Percentiles rank a stretch among this genome's conserved stretches.
Conservation (phyloP, 2,888 invertebrate genomes). For the Endomychus coccineus region DNA sequence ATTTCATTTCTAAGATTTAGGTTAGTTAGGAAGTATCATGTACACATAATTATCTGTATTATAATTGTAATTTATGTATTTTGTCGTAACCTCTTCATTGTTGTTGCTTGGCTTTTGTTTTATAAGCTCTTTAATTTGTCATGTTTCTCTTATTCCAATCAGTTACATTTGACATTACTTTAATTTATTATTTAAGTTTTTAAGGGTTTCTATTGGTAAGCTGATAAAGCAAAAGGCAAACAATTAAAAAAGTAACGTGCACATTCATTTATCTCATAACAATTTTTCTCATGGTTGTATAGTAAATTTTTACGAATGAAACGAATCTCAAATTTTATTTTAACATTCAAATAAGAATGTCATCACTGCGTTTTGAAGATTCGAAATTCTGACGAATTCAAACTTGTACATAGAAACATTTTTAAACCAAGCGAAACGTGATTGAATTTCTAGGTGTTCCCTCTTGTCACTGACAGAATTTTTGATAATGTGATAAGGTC, state of each 20-base stretch:
- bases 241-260: slow-evolving; percentile 27
- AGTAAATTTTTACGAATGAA: slow-evolving; percentile 26
- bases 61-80: slow-evolving; percentile 41
- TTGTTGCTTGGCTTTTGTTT: slow-evolving; percentile 34
- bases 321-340: slow-evolving; percentile 36
- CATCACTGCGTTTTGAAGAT: no score
- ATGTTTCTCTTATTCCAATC: slow-evolving; percentile 15
- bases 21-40: slow-evolving; percentile 32
- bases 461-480: no score
- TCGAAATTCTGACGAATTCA: slow-evolving; percentile 8
- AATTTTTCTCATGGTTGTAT: slow-evolving; percentile 27
- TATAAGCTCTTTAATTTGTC: slow-evolving; percentile 21
- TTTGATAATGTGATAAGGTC: slow-evolving; percentile 46
- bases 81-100: slow-evolving; percentile 9
- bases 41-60: slow-evolving; percentile 38
- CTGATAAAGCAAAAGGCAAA: slow-evolving; percentile 31
- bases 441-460: no score
- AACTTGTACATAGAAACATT: slow-evolving; percentile 13
- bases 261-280: slow-evolving; percentile 32
- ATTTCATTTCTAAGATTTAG: slow-evolving; percentile 30
- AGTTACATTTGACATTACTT: slow-evolving; percentile 15
- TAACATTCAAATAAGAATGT: no score
- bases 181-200: slow-evolving; percentile 16
- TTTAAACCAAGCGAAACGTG: no score
- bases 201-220: slow-evolving; percentile 16